These are phyloP conservation scores for Acipenser ruthenus DNA, from an alignment of 2,797 vertebrate genomes.

Conservation along the genomic window DNA sequence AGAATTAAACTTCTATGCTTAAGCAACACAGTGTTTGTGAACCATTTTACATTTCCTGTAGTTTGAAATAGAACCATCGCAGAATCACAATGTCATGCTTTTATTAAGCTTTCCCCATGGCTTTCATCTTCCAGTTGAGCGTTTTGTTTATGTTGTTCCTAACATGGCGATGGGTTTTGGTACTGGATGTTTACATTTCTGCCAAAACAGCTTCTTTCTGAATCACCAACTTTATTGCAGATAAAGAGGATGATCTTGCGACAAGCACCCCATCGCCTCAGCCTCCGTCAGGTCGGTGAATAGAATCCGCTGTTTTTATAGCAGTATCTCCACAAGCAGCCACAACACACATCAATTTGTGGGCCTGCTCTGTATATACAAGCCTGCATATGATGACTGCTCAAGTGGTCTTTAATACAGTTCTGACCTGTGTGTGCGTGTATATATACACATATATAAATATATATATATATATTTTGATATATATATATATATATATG, in stretches of 20 bases:
- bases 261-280: constrained; percentile 47
- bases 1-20: background rate
- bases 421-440: too few species aligned
- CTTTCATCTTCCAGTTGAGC: background rate
- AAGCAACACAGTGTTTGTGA: background rate
- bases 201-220: constrained; percentile 49
- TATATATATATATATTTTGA: too few species aligned
- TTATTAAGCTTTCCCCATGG: background rate
- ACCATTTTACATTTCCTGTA: background rate
- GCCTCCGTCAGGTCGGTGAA: constrained; percentile 62
- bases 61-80: background rate
- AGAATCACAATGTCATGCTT: background rate
- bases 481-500: too few species aligned
- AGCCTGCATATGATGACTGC: too few species aligned
- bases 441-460: too few species aligned
- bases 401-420: too few species aligned
- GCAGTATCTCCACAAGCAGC: constrained; percentile 7
- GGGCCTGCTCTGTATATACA: too few species aligned
- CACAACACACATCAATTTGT: too few species aligned
- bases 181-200: background rate
- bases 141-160: constrained; percentile 12
- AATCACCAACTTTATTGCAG: constrained; percentile 63
- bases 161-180: constrained; percentile 24
- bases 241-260: constrained; percentile 54
- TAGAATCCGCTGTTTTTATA: constrained; percentile 23